Percentiles rank a stretch among this genome's conserved stretches.
These are phyloP conservation scores for Watsonalla binaria DNA, from an alignment of 2,888 invertebrate genomes.

Conservation along the genomic window DNA sequence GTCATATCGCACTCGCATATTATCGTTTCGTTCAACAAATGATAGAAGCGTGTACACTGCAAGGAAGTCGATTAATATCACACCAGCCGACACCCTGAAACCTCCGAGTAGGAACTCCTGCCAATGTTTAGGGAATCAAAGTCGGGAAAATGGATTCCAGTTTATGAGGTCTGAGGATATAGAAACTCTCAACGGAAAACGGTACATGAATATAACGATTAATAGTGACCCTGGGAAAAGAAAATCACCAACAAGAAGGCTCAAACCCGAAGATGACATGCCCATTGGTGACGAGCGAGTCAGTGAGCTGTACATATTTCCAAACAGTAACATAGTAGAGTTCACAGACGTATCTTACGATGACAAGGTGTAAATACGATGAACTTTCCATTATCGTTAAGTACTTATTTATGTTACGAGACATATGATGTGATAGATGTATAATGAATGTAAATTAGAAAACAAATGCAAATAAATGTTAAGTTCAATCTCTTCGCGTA, in stretches of 20 bases:
- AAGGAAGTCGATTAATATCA: conserved; percentile 56
- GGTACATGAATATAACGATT: conserved; percentile 23
- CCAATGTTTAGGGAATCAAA: conserved; percentile 46
- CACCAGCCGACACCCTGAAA: conserved; percentile 45
- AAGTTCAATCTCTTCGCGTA: not conserved
- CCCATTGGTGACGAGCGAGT: conserved; percentile 63
- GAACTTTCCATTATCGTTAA: conserved; percentile 18
- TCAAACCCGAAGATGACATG: conserved; percentile 34
- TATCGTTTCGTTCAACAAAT: conserved; percentile 67
- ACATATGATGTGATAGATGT: conserved; percentile 33
- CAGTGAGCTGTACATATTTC: conserved; percentile 69
- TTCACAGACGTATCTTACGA: conserved; percentile 66
- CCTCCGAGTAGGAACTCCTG: conserved; percentile 48
- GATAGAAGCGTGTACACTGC: conserved; percentile 57
- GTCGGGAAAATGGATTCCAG: conserved; percentile 48
- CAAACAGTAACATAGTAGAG: conserved; percentile 68
- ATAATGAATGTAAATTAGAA: conserved; percentile 4
- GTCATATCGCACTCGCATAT: conserved; percentile 62
- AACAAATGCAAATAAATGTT: not conserved
- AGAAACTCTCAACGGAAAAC: conserved; percentile 34
- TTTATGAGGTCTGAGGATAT: conserved; percentile 39
- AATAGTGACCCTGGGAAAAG: conserved; percentile 33
- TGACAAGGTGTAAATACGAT: conserved; percentile 60
- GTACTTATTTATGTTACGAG: conserved; percentile 16
- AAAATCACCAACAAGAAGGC: conserved; percentile 31